Evolutionary conservation across 2,113 vertebrate genomes (phyloP).

Genomic region (Xyliphius kryptos): DNA sequence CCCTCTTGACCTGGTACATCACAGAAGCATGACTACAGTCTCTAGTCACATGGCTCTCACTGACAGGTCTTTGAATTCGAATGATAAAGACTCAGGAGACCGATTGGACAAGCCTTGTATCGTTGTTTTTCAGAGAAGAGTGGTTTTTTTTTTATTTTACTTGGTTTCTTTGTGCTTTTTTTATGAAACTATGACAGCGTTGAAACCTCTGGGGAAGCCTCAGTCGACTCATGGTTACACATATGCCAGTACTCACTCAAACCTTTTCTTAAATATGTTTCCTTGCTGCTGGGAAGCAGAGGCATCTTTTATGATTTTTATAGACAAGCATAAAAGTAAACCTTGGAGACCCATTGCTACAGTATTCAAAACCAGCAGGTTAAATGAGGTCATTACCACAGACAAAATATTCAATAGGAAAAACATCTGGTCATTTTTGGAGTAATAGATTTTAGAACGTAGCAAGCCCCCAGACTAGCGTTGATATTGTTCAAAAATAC

Average conservation of each 20-base stretch:
- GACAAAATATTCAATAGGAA: too few relatives aligned
- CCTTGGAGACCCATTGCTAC: too few relatives aligned
- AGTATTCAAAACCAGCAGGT: too few relatives aligned
- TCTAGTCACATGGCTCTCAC: conserved; percentile 52
- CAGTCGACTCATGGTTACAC: conserved; percentile 28
- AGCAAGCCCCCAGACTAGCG: too few relatives aligned
- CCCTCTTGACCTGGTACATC: not conserved
- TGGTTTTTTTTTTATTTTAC: conserved; percentile 50
- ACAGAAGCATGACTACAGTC: conserved; percentile 8
- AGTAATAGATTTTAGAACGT: too few relatives aligned
- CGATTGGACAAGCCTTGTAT: conserved; percentile 32
- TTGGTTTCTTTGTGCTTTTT: conserved; percentile 45
- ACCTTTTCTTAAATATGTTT: not conserved
- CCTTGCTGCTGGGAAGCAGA: not conserved
- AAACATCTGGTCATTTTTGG: too few relatives aligned
- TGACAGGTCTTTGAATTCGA: conserved; percentile 52
- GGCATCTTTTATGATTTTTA: not conserved
- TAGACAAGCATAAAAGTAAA: too few relatives aligned
- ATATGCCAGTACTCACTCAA: not conserved
- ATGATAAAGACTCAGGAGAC: conserved; percentile 46
- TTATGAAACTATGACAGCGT: conserved; percentile 53
- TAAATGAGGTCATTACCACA: too few relatives aligned
- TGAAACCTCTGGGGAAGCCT: conserved; percentile 47
- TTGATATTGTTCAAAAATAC: too few relatives aligned
- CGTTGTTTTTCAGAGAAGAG: too few relatives aligned